phyloP scores from a whole-genome alignment of 2,113 vertebrate genomes.

The Turnix velox region DNA sequence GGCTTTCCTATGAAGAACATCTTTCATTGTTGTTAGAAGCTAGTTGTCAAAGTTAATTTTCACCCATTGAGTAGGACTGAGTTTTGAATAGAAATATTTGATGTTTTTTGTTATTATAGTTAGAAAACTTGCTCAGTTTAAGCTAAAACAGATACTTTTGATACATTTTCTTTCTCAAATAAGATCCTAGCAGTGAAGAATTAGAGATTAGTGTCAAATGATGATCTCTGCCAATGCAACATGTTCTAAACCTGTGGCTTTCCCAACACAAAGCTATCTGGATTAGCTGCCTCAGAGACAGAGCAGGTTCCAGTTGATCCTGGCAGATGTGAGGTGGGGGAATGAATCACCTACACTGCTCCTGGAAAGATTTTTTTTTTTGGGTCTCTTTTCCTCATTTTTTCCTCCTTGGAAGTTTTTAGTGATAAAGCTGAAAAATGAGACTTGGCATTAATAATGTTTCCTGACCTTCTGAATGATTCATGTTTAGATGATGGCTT shows the following conservation, averaged over 20 bases:
- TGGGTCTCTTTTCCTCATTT: neutral
- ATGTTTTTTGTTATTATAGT: neutral
- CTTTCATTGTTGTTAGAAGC: neutral
- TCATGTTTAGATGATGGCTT: constrained; percentile 28
- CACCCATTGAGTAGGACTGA: neutral
- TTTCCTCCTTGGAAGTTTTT: neutral
- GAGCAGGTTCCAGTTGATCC: neutral
- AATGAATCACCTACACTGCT: neutral
- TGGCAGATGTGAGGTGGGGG: neutral
- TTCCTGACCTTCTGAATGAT: constrained; percentile 15
- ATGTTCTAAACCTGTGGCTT: neutral
- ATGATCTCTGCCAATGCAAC: neutral
- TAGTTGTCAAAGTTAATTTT: neutral
- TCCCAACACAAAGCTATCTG: neutral
- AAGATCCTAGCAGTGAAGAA: neutral
- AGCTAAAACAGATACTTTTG: neutral
- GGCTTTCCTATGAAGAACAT: neutral
- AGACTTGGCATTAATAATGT: neutral
- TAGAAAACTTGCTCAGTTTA: neutral
- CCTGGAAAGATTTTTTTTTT: neutral
- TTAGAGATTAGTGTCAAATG: constrained; percentile 3
- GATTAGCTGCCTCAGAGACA: neutral
- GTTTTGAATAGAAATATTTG: neutral
- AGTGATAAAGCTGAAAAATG: neutral
- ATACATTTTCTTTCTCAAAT: neutral